These are phyloP conservation scores for Copidosoma floridanum DNA, from an alignment of 1,140 invertebrate species.

Conservation along the genomic window DNA sequence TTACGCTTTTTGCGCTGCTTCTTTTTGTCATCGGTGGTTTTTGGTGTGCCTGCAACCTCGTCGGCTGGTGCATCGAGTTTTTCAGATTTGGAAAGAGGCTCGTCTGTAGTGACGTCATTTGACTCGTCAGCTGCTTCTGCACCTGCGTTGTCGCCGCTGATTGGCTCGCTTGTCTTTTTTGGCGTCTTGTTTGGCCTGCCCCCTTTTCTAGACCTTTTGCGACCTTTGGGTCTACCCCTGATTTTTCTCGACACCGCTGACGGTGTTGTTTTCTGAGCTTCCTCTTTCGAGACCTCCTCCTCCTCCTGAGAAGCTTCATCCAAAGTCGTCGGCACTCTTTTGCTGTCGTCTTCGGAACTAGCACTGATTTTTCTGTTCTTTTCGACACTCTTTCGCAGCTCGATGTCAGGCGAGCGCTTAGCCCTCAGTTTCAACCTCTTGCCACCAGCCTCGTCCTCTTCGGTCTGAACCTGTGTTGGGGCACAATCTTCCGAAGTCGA, in stretches of 20 bases:
- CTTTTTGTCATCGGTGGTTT: conserved; percentile 16
- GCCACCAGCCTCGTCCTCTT: conserved; percentile 49
- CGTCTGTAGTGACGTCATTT: neutral
- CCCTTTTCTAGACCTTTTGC: conserved; percentile 35
- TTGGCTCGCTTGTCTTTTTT: neutral
- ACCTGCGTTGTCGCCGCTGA: neutral
- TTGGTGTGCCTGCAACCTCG: neutral
- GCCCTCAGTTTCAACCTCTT: conserved; percentile 59
- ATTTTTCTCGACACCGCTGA: conserved; percentile 34
- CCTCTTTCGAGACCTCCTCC: conserved; percentile 25
- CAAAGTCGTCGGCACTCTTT: conserved; percentile 26
- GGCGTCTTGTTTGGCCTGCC: neutral
- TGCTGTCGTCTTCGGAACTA: conserved; percentile 47
- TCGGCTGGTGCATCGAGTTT: neutral
- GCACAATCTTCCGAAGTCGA: conserved; percentile 42
- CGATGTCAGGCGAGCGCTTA: conserved; percentile 55
- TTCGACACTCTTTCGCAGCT: conserved; percentile 61
- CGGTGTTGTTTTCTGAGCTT: conserved; percentile 8
- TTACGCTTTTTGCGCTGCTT: conserved; percentile 43
- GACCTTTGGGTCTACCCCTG: conserved; percentile 45
- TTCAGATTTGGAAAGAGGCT: neutral
- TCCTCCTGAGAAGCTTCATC: conserved; percentile 29
- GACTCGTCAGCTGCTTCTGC: conserved; percentile 1
- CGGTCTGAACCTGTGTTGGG: conserved; percentile 16
- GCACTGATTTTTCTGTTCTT: conserved; percentile 49